Conservation (phyloP, 2,888 invertebrate species). For the Zygogramma bicolorata region DNA sequence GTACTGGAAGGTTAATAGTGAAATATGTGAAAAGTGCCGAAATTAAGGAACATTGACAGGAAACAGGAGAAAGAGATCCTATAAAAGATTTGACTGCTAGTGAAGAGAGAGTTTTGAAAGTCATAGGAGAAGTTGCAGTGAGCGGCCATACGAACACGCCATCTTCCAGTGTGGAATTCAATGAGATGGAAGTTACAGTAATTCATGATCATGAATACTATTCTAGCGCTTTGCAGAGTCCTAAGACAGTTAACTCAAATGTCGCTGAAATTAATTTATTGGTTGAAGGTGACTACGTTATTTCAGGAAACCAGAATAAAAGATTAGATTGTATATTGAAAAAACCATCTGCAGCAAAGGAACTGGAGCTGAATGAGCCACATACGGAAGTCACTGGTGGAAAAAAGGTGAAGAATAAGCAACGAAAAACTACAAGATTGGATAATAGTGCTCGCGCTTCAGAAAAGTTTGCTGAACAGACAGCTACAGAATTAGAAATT, state of each 20-base stretch:
- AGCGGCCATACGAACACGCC: too few relatives aligned
- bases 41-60: too few relatives aligned
- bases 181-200: too few relatives aligned
- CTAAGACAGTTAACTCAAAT: background rate
- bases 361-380: background rate
- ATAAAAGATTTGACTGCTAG: background rate
- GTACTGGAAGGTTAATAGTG: too few relatives aligned
- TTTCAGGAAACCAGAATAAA: constrained; percentile 2
- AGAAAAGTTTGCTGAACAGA: background rate
- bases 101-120: background rate
- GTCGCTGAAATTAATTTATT: too few relatives aligned
- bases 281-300: background rate
- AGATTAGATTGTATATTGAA: constrained; percentile 2
- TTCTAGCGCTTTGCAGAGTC: too few relatives aligned
- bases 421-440: background rate
- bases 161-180: too few relatives aligned
- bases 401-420: background rate
- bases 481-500: background rate
- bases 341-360: background rate
- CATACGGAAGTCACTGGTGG: background rate
- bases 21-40: background rate
- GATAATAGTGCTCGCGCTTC: background rate
- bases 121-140: too few relatives aligned
- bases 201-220: too few relatives aligned
- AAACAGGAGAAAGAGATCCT: too few relatives aligned